These are phyloP conservation scores for Melikaiella ostensackeni DNA, from an alignment of 2,888 invertebrate genomes.

Conservation along the genomic window DNA sequence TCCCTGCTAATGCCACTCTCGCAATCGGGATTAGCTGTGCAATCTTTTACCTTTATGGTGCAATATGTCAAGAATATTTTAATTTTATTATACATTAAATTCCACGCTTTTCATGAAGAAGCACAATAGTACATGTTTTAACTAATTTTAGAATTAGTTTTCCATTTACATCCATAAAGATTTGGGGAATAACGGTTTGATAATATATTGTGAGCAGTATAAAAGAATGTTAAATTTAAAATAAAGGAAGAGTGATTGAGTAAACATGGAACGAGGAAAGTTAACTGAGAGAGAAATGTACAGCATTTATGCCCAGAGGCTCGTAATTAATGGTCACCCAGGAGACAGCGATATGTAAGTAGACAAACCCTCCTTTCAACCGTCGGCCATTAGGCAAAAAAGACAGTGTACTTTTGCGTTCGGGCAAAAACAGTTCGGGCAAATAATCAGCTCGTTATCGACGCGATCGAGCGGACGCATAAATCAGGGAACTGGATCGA, in stretches of 20 bases:
- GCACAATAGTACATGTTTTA: not conserved
- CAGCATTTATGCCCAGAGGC: constrained; percentile 7
- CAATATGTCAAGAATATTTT: constrained; percentile 30
- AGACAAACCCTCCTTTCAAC: constrained; percentile 16
- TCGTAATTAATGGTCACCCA: constrained; percentile 8
- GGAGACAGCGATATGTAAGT: constrained; percentile 8
- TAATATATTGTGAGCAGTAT: too few relatives aligned
- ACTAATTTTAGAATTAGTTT: too few relatives aligned
- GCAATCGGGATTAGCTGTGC: constrained; percentile 15
- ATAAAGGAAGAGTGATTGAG: not conserved
- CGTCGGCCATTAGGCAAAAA: not conserved
- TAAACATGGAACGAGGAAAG: not conserved
- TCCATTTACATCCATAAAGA: too few relatives aligned
- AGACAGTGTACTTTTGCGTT: constrained; percentile 3
- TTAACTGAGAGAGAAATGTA: not conserved
- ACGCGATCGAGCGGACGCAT: not conserved
- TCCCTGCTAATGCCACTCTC: constrained; percentile 20
- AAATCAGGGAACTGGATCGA: constrained; percentile 5
- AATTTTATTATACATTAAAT: constrained; percentile 6
- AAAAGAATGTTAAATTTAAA: not conserved
- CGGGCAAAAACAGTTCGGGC: constrained; percentile 12
- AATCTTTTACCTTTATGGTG: constrained; percentile 27
- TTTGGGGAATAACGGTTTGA: not conserved
- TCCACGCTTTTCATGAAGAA: not conserved
- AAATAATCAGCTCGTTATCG: constrained; percentile 33